Base-by-base conservation (phyloP, 2,888 invertebrate genomes). In the Diaperis boleti region DNA sequence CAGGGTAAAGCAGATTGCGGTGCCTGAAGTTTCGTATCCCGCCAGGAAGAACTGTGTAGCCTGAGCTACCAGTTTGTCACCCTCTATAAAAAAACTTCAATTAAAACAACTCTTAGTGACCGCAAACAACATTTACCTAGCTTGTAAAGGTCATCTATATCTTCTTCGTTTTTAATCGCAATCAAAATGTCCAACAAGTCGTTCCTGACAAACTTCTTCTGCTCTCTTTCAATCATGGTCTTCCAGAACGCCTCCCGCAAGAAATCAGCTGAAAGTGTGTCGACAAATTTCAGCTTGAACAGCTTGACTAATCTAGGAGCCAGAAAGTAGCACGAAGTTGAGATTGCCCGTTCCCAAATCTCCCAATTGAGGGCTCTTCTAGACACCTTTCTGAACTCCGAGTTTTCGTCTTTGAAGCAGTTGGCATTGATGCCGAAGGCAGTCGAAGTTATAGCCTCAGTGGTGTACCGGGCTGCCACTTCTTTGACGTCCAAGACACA, bases 21-120 rank as follows among this genome's bases (percentile, higher is more conserved):
- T 83, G 0, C 86, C 85, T 0, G 86, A 85, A 4, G 87, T 87
- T 76, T 87, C 87, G 71, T 84, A 87, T 0, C 87, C 87, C 0
- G 86, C 88, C 10, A 85, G 78, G 74, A 87, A 86, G 67, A 87
- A 86, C 49, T 87, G 78, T 0, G 83, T 67, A 1, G 61, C 61
- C 55, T 61, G 61, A 1, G 61, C 61, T 13, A 61, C 61, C 17
- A 61, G 11, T 29, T 45, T 55, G 20, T 61, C 54, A 6, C 61
- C 61, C 15, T 61, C 61, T 47, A 26, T 1, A 56, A 57, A 29
- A 55, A 26, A 2, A 44, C n/a, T n/a, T n/a, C n/a, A 22, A 18
- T 20, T 18, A n/a, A n/a, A 18, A 44, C 7, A 44, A 8, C n/a
- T 20, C 18, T n/a, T n/a, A n/a, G n/a, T n/a, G n/a, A n/a, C n/a